Percentiles rank a stretch among this genome's conserved stretches.
phyloP scores from a whole-genome alignment of 2,797 vertebrate genomes.

The Helicolenus hilgendorfi region DNA sequence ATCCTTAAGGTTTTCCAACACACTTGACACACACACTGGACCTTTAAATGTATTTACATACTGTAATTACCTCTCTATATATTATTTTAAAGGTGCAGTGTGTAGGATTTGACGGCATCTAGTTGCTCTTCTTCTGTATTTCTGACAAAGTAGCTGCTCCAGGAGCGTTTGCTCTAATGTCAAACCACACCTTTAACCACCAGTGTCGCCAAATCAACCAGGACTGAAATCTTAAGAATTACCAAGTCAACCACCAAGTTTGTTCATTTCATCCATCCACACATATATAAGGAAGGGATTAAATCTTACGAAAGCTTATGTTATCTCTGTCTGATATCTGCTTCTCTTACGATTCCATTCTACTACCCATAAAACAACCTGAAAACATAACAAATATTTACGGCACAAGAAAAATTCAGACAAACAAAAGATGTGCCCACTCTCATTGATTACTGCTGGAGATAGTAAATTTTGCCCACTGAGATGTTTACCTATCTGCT shows the following conservation, averaged over 20 bases:
- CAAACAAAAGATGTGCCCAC: constrained; percentile 37
- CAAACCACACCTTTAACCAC: background rate
- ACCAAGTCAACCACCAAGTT: background rate
- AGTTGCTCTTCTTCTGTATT: background rate
- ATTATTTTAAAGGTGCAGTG: no score
- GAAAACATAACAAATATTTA: background rate
- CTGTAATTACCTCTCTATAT: background rate
- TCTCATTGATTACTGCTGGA: constrained; percentile 50
- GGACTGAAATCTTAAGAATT: background rate
- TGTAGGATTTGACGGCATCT: no score
- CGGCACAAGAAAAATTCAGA: background rate
- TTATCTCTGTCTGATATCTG: background rate
- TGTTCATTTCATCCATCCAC: background rate
- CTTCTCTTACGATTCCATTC: background rate
- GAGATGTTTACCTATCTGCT: background rate
- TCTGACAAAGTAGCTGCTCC: background rate
- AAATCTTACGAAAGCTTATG: background rate
- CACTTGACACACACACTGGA: no score
- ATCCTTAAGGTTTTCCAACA: background rate
- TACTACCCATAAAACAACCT: background rate
- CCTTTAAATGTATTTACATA: background rate
- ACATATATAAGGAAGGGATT: background rate
- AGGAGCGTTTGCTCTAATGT: background rate
- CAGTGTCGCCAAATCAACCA: background rate
- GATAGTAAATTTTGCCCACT: background rate